Base-by-base conservation (phyloP, 2,888 invertebrate genomes). In the Heteropelma amictum region DNA sequence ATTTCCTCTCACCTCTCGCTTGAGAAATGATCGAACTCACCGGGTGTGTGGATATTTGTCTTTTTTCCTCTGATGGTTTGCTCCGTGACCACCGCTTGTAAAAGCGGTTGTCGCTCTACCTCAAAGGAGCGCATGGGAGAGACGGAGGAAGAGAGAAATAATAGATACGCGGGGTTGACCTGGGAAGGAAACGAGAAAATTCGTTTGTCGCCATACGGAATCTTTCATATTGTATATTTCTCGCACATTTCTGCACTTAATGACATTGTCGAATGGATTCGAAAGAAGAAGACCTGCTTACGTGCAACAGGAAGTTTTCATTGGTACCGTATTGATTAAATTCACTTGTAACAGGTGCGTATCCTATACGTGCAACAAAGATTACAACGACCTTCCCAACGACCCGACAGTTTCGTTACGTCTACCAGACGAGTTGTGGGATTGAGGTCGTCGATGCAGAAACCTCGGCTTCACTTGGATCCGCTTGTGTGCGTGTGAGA, bases 401-500 rank as follows among this genome's bases (percentile, higher is more conserved):
- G 28, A 42, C 35, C 30, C 26, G 7, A 17, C 28, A 21, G n/a
- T 63, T 30, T 42, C 23, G 67, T 49, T 23, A 14, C 60, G 12
- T 53, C 5, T 42, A 42, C 17, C 38, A 65, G 60, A 68, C 72
- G 56, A 71, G 19, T 42, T 45, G 33, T 51, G n/a, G 38, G 60
- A 69, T 70, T 65, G 53, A 64, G 63, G 65, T 67, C 70, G 40
- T 51, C 51, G 76, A 42, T 42, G 40, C 47, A 71, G 63, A 61
- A 72, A 72, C 72, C 56, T 61, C 19, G 19, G 30, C 40, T 28
- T 56, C 21, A 61, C 49, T 30, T 63, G 72, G 75, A 78, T 54
- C 64, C 17, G 30, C 35, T 35, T 42, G 63, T 51, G 65, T 76
- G 60, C 63, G 58, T 79, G 79, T 78, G 75, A 81, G 79, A 77